Percentiles rank a stretch among this genome's conserved stretches.
phyloP scores from a whole-genome alignment of 2,797 vertebrate species.

The Rhinatrema bivittatum region DNA sequence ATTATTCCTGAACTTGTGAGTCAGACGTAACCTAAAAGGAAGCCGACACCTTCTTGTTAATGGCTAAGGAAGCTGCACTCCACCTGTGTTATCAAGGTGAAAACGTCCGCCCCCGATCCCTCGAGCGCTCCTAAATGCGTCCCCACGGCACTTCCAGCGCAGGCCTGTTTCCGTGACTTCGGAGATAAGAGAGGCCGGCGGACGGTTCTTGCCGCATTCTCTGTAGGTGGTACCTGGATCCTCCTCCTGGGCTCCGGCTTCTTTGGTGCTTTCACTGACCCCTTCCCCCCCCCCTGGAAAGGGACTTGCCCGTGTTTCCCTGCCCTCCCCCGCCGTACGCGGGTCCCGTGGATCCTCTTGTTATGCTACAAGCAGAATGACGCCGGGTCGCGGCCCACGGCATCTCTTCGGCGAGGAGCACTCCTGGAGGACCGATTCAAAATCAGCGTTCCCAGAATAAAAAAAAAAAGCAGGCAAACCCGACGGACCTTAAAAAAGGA shows the following conservation, averaged over 20 bases:
- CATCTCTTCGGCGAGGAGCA: slow-evolving; percentile 31
- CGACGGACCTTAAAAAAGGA: slow-evolving; percentile 34
- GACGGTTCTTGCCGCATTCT: slow-evolving; percentile 4
- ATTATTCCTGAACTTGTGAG: slow-evolving; percentile 32
- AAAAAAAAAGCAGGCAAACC: slow-evolving; percentile 11
- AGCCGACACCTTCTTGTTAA: slow-evolving; percentile 23
- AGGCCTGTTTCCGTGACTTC: slow-evolving; percentile 19
- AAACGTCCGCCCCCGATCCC: slow-evolving; percentile 27
- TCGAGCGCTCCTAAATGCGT: too few relatives aligned
- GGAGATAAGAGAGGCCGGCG: too few relatives aligned
- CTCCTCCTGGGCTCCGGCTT: slow-evolving; percentile 20
- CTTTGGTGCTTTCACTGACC: slow-evolving; percentile 44
- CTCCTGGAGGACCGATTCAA: slow-evolving; percentile 11
- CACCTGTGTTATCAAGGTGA: slow-evolving; percentile 16
- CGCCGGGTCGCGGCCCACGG: slow-evolving; percentile 25
- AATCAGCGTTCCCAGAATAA: background rate
- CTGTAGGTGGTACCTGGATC: slow-evolving; percentile 8
- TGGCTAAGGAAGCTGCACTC: slow-evolving; percentile 36
- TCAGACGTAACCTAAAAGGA: slow-evolving; percentile 36
- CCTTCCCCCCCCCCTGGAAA: slow-evolving; percentile 21
- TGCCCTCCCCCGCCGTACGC: too few relatives aligned
- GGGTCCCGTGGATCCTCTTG: too few relatives aligned
- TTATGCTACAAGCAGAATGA: slow-evolving; percentile 18
- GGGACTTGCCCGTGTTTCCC: too few relatives aligned
- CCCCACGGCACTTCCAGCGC: slow-evolving; percentile 37